These are phyloP conservation scores for Catagonus wagneri DNA, from an alignment of 2,113 vertebrate species.

Conservation along the genomic window DNA sequence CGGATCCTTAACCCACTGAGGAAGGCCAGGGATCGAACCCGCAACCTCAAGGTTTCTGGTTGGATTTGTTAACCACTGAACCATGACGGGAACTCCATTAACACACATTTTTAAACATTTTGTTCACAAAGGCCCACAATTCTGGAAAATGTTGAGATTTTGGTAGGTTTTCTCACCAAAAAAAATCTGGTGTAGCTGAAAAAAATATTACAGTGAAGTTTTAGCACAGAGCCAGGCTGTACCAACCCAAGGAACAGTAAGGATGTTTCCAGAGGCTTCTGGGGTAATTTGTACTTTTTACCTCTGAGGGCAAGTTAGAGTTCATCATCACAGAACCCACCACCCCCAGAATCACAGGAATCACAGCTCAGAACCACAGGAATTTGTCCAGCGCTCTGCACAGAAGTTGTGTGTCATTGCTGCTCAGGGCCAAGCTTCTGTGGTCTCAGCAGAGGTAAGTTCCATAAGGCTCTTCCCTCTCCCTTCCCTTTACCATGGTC, in stretches of 20 bases:
- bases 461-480: accelerated
- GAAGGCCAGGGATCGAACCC: no score
- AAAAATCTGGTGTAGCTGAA: no score
- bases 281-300: no score
- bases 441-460: not conserved
- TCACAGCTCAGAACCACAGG: not conserved
- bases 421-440: no score
- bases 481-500: not conserved
- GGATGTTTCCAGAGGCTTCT: not conserved
- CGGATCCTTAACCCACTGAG: no score
- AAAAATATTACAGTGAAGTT: not conserved
- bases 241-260: not conserved
- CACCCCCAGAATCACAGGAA: not conserved
- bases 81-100: no score
- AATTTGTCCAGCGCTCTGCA: not conserved
- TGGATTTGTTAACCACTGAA: no score
- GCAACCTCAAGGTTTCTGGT: no score
- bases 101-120: not conserved
- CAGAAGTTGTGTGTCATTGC: not conserved
- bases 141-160: not conserved
- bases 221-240: not conserved
- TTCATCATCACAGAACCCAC: not conserved
- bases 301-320: not conserved
- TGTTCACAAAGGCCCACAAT: not conserved
- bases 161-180: not conserved